Percentiles rank a stretch among this genome's conserved stretches.
phyloP scores from a whole-genome alignment of 2,888 invertebrate species.

The Falcaria lacertinaria region DNA sequence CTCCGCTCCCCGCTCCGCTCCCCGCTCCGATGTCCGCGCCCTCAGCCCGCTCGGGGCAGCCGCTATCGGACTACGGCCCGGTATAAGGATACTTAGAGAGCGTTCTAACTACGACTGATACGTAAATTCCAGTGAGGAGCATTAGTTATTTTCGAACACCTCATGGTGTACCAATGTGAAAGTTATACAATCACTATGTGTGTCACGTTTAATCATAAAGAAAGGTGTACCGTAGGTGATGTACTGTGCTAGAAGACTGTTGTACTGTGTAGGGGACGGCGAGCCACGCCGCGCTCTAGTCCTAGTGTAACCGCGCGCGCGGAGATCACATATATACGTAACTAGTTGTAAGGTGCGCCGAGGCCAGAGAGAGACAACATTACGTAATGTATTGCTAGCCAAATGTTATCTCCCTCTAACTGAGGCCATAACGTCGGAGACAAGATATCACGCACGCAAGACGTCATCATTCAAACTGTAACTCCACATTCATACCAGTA shows the following conservation, averaged over 20 bases:
- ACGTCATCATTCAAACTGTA: not conserved
- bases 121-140: too few species aligned
- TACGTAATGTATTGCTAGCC: too few species aligned
- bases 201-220: too few species aligned
- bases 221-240: constrained; percentile 15
- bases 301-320: constrained; percentile 53
- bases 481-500: constrained; percentile 30
- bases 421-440: not conserved
- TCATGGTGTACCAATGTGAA: too few species aligned
- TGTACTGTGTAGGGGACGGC: constrained; percentile 16
- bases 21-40: constrained; percentile 13
- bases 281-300: constrained; percentile 58
- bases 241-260: constrained; percentile 13
- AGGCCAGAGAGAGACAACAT: constrained; percentile 8
- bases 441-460: not conserved
- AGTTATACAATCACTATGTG: too few species aligned
- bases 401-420: too few species aligned
- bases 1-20: constrained; percentile 23
- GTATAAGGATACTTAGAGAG: constrained; percentile 35
- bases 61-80: constrained; percentile 72
- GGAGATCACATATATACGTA: constrained; percentile 65
- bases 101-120: not conserved
- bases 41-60: constrained; percentile 61
- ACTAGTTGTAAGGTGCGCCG: constrained; percentile 50
- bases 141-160: too few species aligned